Base-by-base conservation (phyloP, 1,140 invertebrate genomes). In the Dinoponera quadriceps region DNA sequence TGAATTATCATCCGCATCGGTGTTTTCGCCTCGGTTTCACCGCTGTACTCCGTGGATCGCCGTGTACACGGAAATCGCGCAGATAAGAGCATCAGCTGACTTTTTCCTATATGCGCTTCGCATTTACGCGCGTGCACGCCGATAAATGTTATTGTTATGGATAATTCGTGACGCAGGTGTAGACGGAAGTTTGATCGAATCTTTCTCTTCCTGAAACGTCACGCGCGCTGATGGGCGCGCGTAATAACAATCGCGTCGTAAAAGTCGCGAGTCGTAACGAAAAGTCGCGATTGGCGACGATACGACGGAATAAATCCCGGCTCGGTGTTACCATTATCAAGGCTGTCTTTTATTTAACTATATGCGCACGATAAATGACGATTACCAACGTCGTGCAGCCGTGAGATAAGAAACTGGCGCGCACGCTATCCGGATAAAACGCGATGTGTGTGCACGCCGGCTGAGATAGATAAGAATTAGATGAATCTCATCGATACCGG, bases 321-420 rank as follows among this genome's bases (percentile, higher is more conserved):
- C 73, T 22, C 65, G 20, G 11, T 57, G 5, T 59, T 69, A 57
- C 7, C 27, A 51, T 55, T 68, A 68, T 69, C 51, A 80, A 71
- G 75, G 75, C 3, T 38, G 33, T 4, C 18, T 78, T 51, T 80
- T 80, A 80, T 80, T 80, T 59, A 69, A 80, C 65, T 38, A 20
- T 18, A 22, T 44, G 2, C n/a, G 22, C 13, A 18, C 33, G 68
- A 80, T 48, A 80, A 69, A 48, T 18, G 22, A 25, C 20, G 51
- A 57, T 78, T 57, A 63, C 29, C 29, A 44, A 51, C n/a, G n/a
- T 7, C 33, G 38, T 2, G n/a, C 11, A 48, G 14, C 14, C 18
- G 22, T 18, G 38, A 55, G 54, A 71, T 57, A 57, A 48, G 16
- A 44, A 71, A 55, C 20, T 77, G 66, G 57, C 48, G 27, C n/a